Percentiles rank a stretch among this genome's conserved stretches.
Conservation (phyloP, 2,113 vertebrate genomes). For the Lepus timidus region DNA sequence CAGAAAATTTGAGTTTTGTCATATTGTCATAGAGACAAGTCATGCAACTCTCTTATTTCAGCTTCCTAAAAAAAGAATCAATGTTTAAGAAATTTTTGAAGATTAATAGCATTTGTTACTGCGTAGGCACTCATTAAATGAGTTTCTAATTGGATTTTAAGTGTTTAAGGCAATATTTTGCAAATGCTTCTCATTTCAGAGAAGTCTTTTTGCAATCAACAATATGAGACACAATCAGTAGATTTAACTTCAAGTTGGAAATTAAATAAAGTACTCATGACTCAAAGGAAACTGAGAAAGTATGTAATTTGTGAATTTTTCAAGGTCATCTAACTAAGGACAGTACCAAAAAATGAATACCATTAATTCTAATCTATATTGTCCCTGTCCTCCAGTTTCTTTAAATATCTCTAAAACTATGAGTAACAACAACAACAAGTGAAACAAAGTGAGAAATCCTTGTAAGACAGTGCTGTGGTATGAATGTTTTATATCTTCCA, state of each 20-base stretch:
- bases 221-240: neutral
- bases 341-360: neutral
- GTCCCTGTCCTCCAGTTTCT: neutral
- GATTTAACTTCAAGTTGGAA: neutral
- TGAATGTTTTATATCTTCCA: neutral
- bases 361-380: neutral
- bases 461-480: neutral
- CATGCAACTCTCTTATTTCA: neutral
- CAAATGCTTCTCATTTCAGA: slow-evolving; percentile 8
- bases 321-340: neutral
- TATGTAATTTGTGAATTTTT: neutral
- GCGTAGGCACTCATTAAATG: neutral
- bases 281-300: neutral
- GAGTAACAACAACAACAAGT: neutral
- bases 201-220: neutral
- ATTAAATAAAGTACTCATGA: neutral
- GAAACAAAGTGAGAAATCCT: neutral
- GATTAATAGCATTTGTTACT: neutral
- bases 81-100: neutral
- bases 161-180: neutral
- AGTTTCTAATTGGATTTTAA: slow-evolving; percentile 21
- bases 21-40: neutral
- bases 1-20: neutral
- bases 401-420: neutral
- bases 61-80: neutral